Conservation (phyloP, 1,140 invertebrate genomes). For the Asbolus verrucosus region DNA sequence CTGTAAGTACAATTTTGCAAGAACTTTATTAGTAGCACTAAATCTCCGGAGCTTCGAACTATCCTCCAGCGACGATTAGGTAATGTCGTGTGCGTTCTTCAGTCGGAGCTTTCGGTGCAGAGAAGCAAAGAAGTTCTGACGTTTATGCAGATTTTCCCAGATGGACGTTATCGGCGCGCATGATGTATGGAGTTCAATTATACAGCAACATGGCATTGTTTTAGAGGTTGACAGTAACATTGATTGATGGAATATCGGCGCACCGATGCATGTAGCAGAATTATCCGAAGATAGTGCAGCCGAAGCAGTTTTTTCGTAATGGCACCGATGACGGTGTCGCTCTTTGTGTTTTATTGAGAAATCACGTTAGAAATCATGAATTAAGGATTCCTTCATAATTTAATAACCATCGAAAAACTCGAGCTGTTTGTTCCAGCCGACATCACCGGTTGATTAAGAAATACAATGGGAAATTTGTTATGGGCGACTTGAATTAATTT, state of each 20-base stretch:
- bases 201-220: slow-evolving; percentile 62
- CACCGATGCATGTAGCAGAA: slow-evolving; percentile 56
- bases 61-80: background rate
- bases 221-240: slow-evolving; percentile 61
- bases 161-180: slow-evolving; percentile 58
- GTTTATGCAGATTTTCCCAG: slow-evolving; percentile 55
- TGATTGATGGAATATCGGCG: slow-evolving; percentile 60
- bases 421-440: slow-evolving; percentile 46
- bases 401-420: slow-evolving; percentile 42
- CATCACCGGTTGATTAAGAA: background rate
- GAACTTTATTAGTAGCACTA: slow-evolving; percentile 28
- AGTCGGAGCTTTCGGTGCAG: slow-evolving; percentile 3
- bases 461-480: too few relatives aligned
- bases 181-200: slow-evolving; percentile 62
- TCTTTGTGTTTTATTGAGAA: slow-evolving; percentile 57
- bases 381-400: slow-evolving; percentile 49
- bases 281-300: slow-evolving; percentile 48
- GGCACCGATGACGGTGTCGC: slow-evolving; percentile 19
- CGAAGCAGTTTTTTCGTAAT: slow-evolving; percentile 53
- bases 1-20: slow-evolving; percentile 40
- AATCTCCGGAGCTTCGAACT: slow-evolving; percentile 13
- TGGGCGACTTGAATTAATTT: background rate
- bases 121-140: slow-evolving; percentile 40
- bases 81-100: background rate
- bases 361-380: slow-evolving; percentile 56